Evolutionary conservation across 1,140 invertebrate genomes (phyloP).

Genomic region (Ganaspis sp.): DNA sequence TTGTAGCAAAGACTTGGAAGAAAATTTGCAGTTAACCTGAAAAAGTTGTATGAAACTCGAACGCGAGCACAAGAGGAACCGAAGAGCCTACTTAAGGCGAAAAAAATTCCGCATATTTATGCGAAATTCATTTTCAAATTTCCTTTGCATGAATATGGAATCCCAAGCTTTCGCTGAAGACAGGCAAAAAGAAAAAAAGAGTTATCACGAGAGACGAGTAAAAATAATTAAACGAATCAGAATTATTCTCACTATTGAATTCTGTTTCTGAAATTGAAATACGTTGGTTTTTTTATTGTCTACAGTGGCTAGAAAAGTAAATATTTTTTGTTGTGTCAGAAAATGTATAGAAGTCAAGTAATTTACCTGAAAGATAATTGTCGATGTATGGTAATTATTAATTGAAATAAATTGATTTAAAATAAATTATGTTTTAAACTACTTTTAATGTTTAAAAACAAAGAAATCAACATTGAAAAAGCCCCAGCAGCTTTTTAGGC

Average conservation of each 20-base stretch:
- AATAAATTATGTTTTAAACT: no score
- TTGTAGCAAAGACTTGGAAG: not conserved
- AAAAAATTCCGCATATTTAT: constrained; percentile 29
- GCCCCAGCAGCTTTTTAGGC: no score
- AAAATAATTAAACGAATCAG: constrained; percentile 17
- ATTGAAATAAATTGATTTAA: not conserved
- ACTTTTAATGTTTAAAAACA: no score
- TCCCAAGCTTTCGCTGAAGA: constrained; percentile 11
- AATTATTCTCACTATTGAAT: not conserved
- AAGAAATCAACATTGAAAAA: no score
- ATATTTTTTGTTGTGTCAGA: not conserved
- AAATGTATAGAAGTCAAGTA: no score
- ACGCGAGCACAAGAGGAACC: constrained; percentile 11
- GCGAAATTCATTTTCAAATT: constrained; percentile 18
- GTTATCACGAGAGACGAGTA: not conserved
- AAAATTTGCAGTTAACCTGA: constrained; percentile 8
- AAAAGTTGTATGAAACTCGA: constrained; percentile 10
- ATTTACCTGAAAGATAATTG: no score
- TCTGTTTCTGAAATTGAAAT: not conserved
- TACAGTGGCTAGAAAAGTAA: not conserved
- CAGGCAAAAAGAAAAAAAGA: not conserved
- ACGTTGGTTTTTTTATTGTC: no score
- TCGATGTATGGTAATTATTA: not conserved
- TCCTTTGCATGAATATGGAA: constrained; percentile 21
- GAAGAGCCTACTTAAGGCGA: constrained; percentile 17